phyloP scores from a whole-genome alignment of 2,797 vertebrate genomes.

The Phaenicophaeus curvirostris region DNA sequence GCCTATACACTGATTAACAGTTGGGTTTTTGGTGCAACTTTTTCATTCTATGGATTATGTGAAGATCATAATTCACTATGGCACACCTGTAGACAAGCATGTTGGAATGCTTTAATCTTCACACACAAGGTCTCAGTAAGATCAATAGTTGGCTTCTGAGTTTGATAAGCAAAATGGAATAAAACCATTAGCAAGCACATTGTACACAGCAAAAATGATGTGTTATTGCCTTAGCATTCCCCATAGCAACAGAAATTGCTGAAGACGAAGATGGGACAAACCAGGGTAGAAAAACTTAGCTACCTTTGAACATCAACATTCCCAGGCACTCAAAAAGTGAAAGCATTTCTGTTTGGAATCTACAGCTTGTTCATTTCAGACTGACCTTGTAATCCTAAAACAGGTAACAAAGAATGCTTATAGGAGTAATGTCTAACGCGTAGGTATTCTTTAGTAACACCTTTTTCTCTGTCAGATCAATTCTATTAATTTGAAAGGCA shows the following conservation, averaged over 20 bases:
- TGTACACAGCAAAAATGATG: conserved; percentile 37
- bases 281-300: background rate
- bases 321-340: background rate
- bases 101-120: conserved; percentile 81
- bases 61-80: conserved; percentile 80
- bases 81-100: conserved; percentile 78
- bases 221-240: conserved; percentile 52
- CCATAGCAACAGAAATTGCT: conserved; percentile 31
- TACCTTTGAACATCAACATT: background rate
- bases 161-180: conserved; percentile 74
- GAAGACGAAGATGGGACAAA: conserved; percentile 13
- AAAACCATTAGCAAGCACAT: conserved; percentile 60
- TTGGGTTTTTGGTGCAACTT: conserved; percentile 78
- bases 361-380: background rate
- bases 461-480: background rate
- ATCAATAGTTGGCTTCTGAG: conserved; percentile 63
- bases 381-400: background rate
- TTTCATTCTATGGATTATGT: conserved; percentile 77
- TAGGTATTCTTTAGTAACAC: background rate
- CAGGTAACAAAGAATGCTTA: background rate
- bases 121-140: conserved; percentile 61
- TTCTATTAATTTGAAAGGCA: background rate
- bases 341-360: background rate
- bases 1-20: conserved; percentile 85
- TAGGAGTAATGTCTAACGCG: background rate